Evolutionary conservation across 2,113 vertebrate genomes (phyloP).

Genomic region (Motacilla alba): DNA sequence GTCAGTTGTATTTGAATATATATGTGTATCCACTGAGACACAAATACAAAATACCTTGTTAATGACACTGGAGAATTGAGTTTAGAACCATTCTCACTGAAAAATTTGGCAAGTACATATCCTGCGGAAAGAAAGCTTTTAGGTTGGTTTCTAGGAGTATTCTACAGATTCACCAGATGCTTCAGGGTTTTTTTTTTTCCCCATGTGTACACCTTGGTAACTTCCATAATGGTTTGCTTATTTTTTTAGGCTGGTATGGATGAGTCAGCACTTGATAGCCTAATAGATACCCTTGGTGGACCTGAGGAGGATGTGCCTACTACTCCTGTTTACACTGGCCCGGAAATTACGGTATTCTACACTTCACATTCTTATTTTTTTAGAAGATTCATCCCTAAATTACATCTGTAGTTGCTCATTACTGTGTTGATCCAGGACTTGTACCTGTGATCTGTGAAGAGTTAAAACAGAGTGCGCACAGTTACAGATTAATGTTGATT

Average conservation of each 20-base stretch:
- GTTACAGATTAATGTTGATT: not conserved
- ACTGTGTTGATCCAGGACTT: not conserved
- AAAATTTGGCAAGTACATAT: not conserved
- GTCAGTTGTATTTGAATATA: not conserved
- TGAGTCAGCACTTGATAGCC: constrained; percentile 69
- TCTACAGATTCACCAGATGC: not conserved
- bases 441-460: not conserved
- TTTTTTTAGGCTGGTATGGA: constrained; percentile 66
- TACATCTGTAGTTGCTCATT: not conserved
- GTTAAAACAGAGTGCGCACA: not conserved
- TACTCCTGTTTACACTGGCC: constrained; percentile 65
- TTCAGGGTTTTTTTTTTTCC: not conserved
- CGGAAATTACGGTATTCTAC: constrained; percentile 60
- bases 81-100: not conserved
- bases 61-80: fast-evolving
- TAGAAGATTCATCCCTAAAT: not conserved
- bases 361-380: not conserved
- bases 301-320: constrained; percentile 55
- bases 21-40: not conserved
- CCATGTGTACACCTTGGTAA: not conserved
- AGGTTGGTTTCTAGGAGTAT: not conserved
- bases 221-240: not conserved
- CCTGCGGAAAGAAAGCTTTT: not conserved
- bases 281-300: constrained; percentile 70
- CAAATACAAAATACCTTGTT: not conserved